Conservation (phyloP, 2,888 invertebrate species). For the Pantelozetes paolii region DNA sequence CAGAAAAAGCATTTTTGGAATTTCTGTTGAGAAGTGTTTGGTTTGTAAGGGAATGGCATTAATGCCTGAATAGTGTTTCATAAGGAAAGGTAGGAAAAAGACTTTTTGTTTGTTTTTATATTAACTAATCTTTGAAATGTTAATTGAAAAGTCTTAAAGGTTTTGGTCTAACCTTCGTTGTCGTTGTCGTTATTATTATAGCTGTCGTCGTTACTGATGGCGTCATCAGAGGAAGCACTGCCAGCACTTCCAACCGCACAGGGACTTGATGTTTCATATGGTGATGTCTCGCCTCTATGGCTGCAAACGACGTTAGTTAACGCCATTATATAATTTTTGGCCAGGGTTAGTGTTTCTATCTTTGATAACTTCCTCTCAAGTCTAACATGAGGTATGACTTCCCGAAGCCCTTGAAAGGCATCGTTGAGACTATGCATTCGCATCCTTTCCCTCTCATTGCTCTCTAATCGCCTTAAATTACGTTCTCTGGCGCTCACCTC, state of each 20-base stretch:
- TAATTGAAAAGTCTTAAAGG: background rate
- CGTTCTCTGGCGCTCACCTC: slow-evolving; percentile 76
- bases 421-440: slow-evolving; percentile 87
- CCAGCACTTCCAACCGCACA: background rate
- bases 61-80: too few relatives aligned
- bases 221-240: slow-evolving; percentile 1
- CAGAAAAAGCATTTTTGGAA: background rate
- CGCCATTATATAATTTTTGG: slow-evolving; percentile 84
- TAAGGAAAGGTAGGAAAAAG: background rate
- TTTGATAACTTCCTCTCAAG: slow-evolving; percentile 78
- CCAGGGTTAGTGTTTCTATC: slow-evolving; percentile 79
- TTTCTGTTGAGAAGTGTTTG: background rate
- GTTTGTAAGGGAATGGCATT: background rate
- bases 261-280: background rate
- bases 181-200: slow-evolving; percentile 14
- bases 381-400: slow-evolving; percentile 80
- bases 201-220: slow-evolving; percentile 17
- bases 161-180: slow-evolving; percentile 18
- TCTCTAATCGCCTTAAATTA: slow-evolving; percentile 77
- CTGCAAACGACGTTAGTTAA: slow-evolving; percentile 58
- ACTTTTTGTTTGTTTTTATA: background rate
- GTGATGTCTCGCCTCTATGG: slow-evolving; percentile 21
- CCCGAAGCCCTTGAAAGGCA: slow-evolving; percentile 79
- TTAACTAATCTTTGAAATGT: background rate
- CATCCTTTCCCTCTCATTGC: slow-evolving; percentile 85